These are phyloP conservation scores for Syrphus vitripennis DNA, from an alignment of 2,888 invertebrate genomes.

Conservation along the genomic window DNA sequence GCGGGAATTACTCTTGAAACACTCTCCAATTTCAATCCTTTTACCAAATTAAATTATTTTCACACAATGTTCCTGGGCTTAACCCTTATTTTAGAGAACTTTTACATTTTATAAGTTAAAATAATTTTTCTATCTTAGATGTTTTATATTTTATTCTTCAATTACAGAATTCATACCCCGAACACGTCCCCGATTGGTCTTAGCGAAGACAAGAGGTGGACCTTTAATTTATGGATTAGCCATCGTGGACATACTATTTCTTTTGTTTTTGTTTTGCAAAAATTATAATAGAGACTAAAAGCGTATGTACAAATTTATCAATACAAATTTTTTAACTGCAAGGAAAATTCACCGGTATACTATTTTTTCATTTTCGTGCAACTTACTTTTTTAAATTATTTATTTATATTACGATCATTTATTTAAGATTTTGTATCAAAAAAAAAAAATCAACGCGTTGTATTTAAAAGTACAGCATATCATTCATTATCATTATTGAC, in stretches of 20 bases:
- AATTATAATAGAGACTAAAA: constrained; percentile 55
- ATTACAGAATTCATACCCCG: constrained; percentile 60
- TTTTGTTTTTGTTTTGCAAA: constrained; percentile 68
- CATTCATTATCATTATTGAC: not conserved
- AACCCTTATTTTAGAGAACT: no score
- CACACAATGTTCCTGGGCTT: no score
- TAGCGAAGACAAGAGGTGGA: constrained; percentile 50
- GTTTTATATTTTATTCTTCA: not conserved
- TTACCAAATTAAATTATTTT: no score
- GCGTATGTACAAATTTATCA: no score
- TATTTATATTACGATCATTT: not conserved
- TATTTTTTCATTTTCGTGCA: not conserved
- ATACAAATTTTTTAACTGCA: no score
- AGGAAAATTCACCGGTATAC: not conserved
- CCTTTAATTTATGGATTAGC: constrained; percentile 53
- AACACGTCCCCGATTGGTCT: constrained; percentile 39
- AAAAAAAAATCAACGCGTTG: constrained; percentile 4
- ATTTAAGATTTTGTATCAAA: constrained; percentile 8
- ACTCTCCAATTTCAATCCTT: no score
- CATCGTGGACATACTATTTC: constrained; percentile 52
- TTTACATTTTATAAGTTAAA: not conserved
- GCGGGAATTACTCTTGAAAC: no score
- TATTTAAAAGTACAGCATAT: constrained; percentile 1
- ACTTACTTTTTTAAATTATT: not conserved
- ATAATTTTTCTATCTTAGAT: not conserved